Conservation (phyloP, 2,113 vertebrate species). For the Podarcis muralis region DNA sequence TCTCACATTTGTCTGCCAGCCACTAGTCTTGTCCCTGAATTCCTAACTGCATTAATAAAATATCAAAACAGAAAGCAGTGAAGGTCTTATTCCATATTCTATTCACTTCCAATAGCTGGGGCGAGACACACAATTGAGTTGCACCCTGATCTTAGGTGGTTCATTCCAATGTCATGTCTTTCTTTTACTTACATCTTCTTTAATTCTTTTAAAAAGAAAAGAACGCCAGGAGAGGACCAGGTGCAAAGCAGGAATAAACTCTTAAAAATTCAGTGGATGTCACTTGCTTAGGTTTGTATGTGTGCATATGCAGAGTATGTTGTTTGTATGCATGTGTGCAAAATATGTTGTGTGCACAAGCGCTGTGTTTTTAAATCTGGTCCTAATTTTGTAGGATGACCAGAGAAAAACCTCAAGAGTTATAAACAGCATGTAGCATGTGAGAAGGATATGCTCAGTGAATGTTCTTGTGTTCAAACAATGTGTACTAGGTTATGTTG, state of each 20-base stretch:
- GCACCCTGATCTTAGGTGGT: background rate
- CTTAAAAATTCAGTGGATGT: background rate
- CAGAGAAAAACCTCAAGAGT: too few species aligned
- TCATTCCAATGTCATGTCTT: background rate
- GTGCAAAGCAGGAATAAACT: background rate
- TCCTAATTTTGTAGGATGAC: background rate
- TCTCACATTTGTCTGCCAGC: background rate
- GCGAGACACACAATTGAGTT: background rate
- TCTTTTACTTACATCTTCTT: background rate
- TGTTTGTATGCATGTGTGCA: background rate
- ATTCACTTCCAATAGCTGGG: background rate
- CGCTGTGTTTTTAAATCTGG: background rate
- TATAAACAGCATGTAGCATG: background rate
- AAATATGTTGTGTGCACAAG: background rate
- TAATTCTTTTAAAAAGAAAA: background rate
- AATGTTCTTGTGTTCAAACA: background rate
- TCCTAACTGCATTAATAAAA: background rate
- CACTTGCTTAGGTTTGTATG: background rate
- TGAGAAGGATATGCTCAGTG: background rate
- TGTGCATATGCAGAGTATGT: background rate
- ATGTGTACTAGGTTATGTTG: background rate
- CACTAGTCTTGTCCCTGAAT: background rate
- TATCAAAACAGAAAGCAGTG: background rate
- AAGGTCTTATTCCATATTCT: background rate
- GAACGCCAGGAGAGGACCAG: background rate